Conservation (phyloP, 2,113 vertebrate genomes). For the Mugil cephalus region DNA sequence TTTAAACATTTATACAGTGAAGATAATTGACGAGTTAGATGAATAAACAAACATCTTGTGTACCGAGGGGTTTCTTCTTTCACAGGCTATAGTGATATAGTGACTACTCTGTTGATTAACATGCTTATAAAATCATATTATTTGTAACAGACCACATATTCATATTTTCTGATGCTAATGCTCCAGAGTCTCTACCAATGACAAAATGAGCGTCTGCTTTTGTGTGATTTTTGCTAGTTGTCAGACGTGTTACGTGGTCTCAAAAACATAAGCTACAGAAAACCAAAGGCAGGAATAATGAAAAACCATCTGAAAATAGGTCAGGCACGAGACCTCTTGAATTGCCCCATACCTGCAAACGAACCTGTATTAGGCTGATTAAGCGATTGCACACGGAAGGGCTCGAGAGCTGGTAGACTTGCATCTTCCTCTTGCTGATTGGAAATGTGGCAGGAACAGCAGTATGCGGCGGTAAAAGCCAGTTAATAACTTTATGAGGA, state of each 20-base stretch:
- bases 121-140: too few species aligned
- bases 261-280: slow-evolving; percentile 7
- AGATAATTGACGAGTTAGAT: neutral
- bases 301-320: slow-evolving; percentile 35
- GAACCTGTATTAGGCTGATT: slow-evolving; percentile 88
- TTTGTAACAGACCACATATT: too few species aligned
- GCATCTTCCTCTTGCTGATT: slow-evolving; percentile 78
- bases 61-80: too few species aligned
- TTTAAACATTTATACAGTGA: too few species aligned
- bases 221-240: neutral
- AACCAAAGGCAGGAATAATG: slow-evolving; percentile 1
- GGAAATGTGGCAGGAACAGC: slow-evolving; percentile 64
- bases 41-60: neutral
- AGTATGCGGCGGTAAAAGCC: slow-evolving; percentile 56
- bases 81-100: too few species aligned
- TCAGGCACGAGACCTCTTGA: slow-evolving; percentile 69
- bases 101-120: too few species aligned
- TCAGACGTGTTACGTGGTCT: neutral
- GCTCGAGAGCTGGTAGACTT: slow-evolving; percentile 78
- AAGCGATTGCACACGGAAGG: slow-evolving; percentile 83
- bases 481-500: slow-evolving; percentile 70
- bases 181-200: neutral
- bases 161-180: too few species aligned
- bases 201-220: neutral
- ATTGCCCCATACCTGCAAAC: slow-evolving; percentile 81